phyloP scores from a whole-genome alignment of 2,113 vertebrate genomes.

The Apus apus region DNA sequence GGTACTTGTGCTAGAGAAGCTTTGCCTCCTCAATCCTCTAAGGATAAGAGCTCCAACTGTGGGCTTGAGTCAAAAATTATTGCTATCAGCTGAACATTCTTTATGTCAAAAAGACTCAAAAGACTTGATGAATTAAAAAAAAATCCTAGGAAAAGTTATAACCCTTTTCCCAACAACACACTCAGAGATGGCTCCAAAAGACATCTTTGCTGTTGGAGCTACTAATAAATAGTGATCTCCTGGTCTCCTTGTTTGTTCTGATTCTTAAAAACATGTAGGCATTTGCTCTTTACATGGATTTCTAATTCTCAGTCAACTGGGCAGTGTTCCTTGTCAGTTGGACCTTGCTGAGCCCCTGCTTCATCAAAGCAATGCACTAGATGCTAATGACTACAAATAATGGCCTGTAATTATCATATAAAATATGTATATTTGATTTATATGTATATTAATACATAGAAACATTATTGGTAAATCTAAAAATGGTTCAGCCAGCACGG shows the following conservation, averaged over 20 bases:
- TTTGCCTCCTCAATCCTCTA: not conserved
- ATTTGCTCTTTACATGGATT: not conserved
- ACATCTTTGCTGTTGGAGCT: not conserved
- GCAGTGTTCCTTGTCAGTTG: not conserved
- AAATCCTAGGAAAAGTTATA: not conserved
- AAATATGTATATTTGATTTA: not conserved
- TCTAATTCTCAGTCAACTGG: not conserved
- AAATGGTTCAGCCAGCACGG: not conserved
- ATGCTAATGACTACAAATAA: not conserved
- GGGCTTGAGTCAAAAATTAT: not conserved
- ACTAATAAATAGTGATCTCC: not conserved
- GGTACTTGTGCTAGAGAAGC: not conserved
- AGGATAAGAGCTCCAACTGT: not conserved
- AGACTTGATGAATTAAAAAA: not conserved
- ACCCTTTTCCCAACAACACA: not conserved
- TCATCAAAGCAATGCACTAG: not conserved
- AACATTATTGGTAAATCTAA: not conserved
- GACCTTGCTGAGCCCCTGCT: not conserved
- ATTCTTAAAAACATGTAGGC: not conserved
- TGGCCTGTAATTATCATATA: not conserved
- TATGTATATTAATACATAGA: not conserved
- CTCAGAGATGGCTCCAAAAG: not conserved
- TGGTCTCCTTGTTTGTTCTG: not conserved
- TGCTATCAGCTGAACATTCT: not conserved
- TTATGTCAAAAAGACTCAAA: not conserved